Evolutionary conservation across 2,113 vertebrate species (phyloP).

Genomic region (Lycocorax pyrrhopterus): DNA sequence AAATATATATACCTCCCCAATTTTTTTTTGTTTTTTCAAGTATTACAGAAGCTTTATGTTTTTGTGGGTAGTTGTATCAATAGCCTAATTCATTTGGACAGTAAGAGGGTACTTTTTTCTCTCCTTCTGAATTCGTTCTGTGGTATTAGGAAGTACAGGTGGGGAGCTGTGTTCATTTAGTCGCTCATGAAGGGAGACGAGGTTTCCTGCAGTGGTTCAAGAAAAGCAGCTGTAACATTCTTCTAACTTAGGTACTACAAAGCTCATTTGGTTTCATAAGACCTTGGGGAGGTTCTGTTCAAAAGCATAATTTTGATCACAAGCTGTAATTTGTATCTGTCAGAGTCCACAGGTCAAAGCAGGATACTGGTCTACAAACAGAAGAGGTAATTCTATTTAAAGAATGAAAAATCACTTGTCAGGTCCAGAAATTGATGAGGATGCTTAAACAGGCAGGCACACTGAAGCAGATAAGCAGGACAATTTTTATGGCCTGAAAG

Average conservation of each 20-base stretch:
- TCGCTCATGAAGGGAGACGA: neutral
- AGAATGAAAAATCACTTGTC: conserved; percentile 51
- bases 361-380: neutral
- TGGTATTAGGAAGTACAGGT: neutral
- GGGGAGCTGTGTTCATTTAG: neutral
- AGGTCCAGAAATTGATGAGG: conserved; percentile 28
- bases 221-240: neutral
- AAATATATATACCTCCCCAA: neutral
- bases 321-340: conserved; percentile 11
- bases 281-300: neutral
- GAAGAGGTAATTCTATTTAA: conserved; percentile 24
- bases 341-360: neutral
- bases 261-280: neutral
- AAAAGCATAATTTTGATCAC: neutral
- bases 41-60: neutral
- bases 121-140: neutral
- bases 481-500: neutral
- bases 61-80: neutral
- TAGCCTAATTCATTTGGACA: neutral
- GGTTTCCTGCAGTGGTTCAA: neutral
- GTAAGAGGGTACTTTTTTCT: neutral
- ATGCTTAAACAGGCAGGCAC: conserved; percentile 13
- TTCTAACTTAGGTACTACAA: neutral
- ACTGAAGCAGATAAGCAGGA: neutral
- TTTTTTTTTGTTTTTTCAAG: neutral